Base-by-base conservation (phyloP, 1,140 invertebrate genomes). In the Cydia fagiglandana region DNA sequence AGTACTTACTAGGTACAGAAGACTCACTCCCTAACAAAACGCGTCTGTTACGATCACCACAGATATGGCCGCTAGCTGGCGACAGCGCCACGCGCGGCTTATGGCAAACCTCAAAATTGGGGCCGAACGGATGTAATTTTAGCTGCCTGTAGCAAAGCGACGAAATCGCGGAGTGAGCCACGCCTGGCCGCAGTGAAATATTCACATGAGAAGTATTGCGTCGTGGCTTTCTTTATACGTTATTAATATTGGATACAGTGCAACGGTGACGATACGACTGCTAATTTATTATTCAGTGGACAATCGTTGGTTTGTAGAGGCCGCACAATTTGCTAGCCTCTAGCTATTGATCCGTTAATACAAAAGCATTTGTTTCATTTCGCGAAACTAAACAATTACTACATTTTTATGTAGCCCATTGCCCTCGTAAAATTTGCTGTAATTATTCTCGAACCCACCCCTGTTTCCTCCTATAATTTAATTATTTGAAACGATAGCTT, bases 251-350 rank as follows among this genome's bases (percentile, higher is more conserved):
- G 30, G 20, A 74, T 15, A 24, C 24, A 24, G 24, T 2, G 20
- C n/a, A 24, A 13, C 73, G 47, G 50, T 28, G 53, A 28, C 38
- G 34, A 41, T 34, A n/a, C 66, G n/a, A 20, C 66, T 70, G 66
- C 66, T 38, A 17, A 70, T 70, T 70, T 45, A 70, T 70, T 70
- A 70, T 70, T 70, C 66, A 70, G 66, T 41, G 66, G 45, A 17
- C 66, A 70, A 45, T 70, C 66, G n/a, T 13, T 41, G 66, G 34
- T 70, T 70, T 70, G 66, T 70, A 7, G 66, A 17, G 66, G 34
- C 66, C 34, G n/a, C 66, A 38, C 34, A 70, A 41, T 70, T 17
- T 70, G 13, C 34, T 17, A 38, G 34, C 34, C 24, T 24, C 2
- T 24, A 24, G 24, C 24, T 45, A 70, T 70, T 70, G 66, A 70